Conservation (phyloP, 2,888 invertebrate species). For the Drosophila differens region DNA sequence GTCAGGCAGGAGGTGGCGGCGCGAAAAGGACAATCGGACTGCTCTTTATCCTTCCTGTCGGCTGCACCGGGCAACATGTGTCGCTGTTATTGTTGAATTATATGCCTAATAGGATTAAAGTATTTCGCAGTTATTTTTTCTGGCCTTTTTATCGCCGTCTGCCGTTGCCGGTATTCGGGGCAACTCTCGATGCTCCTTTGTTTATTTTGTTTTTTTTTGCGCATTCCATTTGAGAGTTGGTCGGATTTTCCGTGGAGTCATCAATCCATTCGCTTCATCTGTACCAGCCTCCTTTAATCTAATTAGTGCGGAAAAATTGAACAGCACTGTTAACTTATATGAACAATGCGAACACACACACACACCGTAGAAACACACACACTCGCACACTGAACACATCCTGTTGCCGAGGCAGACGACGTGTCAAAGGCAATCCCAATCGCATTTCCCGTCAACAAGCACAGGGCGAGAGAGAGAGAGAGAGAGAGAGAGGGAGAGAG, state of each 20-base stretch:
- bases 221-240: slow-evolving; percentile 44
- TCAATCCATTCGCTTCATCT: slow-evolving; percentile 60
- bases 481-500: background rate
- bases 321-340: slow-evolving; percentile 72
- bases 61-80: slow-evolving; percentile 81
- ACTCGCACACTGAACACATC: slow-evolving; percentile 28
- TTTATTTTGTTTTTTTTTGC: slow-evolving; percentile 43
- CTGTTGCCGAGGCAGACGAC: slow-evolving; percentile 60
- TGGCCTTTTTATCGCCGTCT: slow-evolving; percentile 66
- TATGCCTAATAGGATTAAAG: slow-evolving; percentile 84
- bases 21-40: slow-evolving; percentile 73
- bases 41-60: slow-evolving; percentile 78
- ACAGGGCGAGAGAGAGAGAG: background rate
- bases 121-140: slow-evolving; percentile 78
- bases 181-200: slow-evolving; percentile 48
- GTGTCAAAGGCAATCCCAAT: slow-evolving; percentile 75
- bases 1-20: slow-evolving; percentile 53
- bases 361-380: slow-evolving; percentile 21
- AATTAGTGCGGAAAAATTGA: slow-evolving; percentile 79
- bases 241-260: slow-evolving; percentile 56
- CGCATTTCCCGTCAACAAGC: slow-evolving; percentile 60
- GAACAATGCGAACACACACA: slow-evolving; percentile 59
- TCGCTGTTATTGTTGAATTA: slow-evolving; percentile 84
- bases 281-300: slow-evolving; percentile 72
- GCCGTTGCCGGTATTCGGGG: slow-evolving; percentile 40